A percentile compares a stretch with the other conserved stretches of the same genome.
These are phyloP conservation scores for Nebria ingens DNA, from an alignment of 1,140 invertebrate genomes.

Conservation along the genomic window DNA sequence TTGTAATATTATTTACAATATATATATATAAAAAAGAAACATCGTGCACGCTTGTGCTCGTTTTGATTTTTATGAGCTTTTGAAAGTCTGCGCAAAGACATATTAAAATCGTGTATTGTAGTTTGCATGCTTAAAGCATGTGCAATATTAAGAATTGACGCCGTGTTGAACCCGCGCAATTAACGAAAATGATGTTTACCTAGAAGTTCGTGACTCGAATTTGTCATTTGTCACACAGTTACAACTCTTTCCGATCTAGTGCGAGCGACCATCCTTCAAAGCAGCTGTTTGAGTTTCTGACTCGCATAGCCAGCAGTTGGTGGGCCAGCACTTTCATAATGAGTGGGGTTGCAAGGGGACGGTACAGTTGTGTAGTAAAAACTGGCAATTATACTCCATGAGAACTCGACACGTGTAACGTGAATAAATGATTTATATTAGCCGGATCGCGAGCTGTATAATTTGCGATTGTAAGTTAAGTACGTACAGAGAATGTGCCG, in stretches of 20 bases:
- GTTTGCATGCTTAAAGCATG: too few species aligned
- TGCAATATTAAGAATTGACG: too few species aligned
- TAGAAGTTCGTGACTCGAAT: background rate
- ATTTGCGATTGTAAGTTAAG: slow-evolving; percentile 7
- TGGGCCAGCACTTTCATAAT: background rate
- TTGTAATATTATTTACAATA: too few species aligned
- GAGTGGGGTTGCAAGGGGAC: too few species aligned
- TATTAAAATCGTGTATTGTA: too few species aligned
- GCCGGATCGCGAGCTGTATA: slow-evolving; percentile 5
- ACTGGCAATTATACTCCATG: background rate
- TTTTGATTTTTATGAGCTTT: background rate
- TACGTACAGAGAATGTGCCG: background rate
- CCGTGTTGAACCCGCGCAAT: background rate
- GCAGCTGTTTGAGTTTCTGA: slow-evolving; percentile 8
- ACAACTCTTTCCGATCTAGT: too few species aligned
- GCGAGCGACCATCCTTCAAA: background rate
- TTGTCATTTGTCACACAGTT: too few species aligned
- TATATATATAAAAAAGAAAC: too few species aligned
- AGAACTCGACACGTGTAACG: background rate
- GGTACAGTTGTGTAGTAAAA: slow-evolving; percentile 5
- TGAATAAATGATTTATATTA: slow-evolving; percentile 4
- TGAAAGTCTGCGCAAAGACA: too few species aligned
- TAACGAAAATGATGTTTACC: background rate
- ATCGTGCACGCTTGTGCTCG: background rate
- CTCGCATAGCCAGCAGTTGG: background rate